Base-by-base conservation (phyloP, 1,140 invertebrate genomes). In the Drosophila lacertosa region DNA sequence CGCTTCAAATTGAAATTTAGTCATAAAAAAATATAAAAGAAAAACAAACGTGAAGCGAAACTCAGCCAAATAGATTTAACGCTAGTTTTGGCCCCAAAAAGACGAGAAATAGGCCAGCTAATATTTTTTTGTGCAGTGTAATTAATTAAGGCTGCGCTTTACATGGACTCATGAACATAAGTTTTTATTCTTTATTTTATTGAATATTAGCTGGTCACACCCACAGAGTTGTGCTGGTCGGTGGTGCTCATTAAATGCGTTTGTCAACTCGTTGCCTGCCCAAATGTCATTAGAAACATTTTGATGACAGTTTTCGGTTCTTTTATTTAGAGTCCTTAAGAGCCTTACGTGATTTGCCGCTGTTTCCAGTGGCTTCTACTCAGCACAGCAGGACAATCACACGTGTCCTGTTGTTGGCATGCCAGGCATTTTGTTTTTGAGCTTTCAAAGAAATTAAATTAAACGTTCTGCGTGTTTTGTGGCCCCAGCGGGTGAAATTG, bases 361-460 rank as follows among this genome's bases (percentile, higher is more conserved):
- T 63, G 58, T 69, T 63, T 55, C 37, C 37, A 22, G 20, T n/a
- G n/a, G 11, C 22, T 42, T 57, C 20, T 22, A 57, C 37, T 51
- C n/a, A 6, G 29, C 63, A n/a, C 64, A 68, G 65, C 65, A 42
- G 67, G 67, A 70, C 50, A 64, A 69, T 83, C 80, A 84, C 81
- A 84, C 81, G 80, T 84, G 80, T 84, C 71, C 63, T 33, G 32
- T 63, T 64, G 13, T 66, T 68, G 74, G 83, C 79, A 88, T 88
- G 73, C 69, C 64, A 83, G 51, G 50, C 75, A 88, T 89, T 88
- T 88, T 89, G 83, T 88, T 89, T 50, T 67, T 65, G 63, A 90
- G 79, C 88, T 89, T 89, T 90, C 88, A 88, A 67, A 77, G 88
- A 89, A 90, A 90, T 90, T 88, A 90, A 90, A 77, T 90, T 80